These are phyloP conservation scores for Stenotaenia linearis DNA, from an alignment of 2,888 invertebrate species.

Conservation along the genomic window DNA sequence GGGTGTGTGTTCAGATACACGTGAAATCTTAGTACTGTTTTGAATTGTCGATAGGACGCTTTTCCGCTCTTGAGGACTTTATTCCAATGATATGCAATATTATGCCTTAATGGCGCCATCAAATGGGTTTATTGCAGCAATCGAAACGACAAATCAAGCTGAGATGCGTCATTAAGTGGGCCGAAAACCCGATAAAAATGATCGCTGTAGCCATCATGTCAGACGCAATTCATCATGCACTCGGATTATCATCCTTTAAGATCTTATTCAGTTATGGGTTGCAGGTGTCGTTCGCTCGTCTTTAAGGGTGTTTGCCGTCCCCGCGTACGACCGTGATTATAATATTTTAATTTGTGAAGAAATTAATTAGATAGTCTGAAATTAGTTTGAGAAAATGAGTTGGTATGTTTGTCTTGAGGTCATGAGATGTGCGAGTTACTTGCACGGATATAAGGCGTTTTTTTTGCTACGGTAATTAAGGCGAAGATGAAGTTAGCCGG, in stretches of 20 bases:
- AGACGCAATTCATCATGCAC: conserved; percentile 20
- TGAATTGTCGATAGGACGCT: conserved; percentile 26
- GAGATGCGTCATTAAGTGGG: conserved; percentile 26
- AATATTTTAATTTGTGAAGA: not conserved
- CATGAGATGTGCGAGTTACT: not conserved
- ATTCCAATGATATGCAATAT: conserved; percentile 26
- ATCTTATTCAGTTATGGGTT: conserved; percentile 6
- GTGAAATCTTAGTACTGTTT: conserved; percentile 24
- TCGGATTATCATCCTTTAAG: conserved; percentile 1
- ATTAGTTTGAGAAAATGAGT: not conserved
- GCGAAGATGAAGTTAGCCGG: not conserved
- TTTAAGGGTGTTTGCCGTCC: not conserved
- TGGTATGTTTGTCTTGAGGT: not conserved
- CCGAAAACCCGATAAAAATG: conserved; percentile 26
- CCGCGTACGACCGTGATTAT: not conserved
- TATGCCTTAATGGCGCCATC: conserved; percentile 12
- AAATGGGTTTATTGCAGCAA: conserved; percentile 23
- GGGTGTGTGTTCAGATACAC: conserved; percentile 14
- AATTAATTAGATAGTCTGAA: not conserved
- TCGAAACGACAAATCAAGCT: conserved; percentile 26
- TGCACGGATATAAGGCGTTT: not conserved
- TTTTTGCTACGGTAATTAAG: not conserved
- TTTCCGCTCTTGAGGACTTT: conserved; percentile 11
- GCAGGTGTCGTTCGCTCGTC: conserved; percentile 1
- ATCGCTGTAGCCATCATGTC: conserved; percentile 23